A percentile compares a stretch with the other conserved stretches of the same genome.
Conservation (phyloP, 2,113 vertebrate species). For the Grus americana region DNA sequence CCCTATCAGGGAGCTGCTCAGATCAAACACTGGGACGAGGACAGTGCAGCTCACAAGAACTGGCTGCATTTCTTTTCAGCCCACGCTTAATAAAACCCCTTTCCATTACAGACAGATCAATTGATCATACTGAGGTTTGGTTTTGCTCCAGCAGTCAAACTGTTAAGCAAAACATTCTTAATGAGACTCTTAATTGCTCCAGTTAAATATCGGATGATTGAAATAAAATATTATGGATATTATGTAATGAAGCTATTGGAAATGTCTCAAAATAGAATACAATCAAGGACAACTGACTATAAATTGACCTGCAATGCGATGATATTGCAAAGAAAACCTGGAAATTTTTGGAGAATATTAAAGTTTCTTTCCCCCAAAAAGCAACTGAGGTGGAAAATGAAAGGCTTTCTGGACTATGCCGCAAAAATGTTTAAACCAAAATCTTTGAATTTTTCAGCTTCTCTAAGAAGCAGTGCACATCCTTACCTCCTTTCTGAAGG, state of each 20-base stretch:
- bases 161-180: background rate
- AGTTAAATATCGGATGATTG: background rate
- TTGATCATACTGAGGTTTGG: background rate
- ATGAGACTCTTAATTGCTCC: background rate
- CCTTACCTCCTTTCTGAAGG: background rate
- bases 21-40: background rate
- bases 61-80: background rate
- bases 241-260: background rate
- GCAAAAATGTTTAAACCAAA: background rate
- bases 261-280: background rate
- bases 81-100: background rate
- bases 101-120: background rate
- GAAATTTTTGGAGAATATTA: background rate
- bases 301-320: background rate
- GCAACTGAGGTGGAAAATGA: background rate
- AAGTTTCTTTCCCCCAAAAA: background rate
- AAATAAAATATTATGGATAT: background rate
- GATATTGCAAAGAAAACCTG: background rate
- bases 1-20: no score
- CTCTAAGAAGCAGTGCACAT: background rate
- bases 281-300: background rate
- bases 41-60: background rate
- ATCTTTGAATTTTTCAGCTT: background rate
- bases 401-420: background rate
- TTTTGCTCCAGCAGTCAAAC: background rate